Conservation (phyloP, 2,888 invertebrate genomes). For the Liposcelis brunnea region DNA sequence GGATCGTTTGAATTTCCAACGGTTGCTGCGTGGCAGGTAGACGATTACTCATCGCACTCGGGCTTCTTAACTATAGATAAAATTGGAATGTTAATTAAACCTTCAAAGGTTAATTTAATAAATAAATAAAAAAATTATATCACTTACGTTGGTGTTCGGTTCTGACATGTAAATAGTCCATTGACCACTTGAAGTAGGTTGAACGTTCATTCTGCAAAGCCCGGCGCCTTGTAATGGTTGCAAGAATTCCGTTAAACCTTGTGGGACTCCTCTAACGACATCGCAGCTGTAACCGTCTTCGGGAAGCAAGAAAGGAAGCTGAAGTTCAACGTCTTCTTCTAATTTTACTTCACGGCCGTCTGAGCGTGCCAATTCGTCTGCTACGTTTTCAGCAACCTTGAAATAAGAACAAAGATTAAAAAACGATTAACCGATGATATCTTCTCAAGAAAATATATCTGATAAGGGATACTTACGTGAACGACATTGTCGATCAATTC, state of each 20-base stretch:
- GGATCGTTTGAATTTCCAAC: slow-evolving; percentile 67
- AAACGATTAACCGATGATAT: neutral
- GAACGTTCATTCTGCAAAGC: slow-evolving; percentile 75
- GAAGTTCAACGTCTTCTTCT: slow-evolving; percentile 74
- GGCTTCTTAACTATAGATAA: slow-evolving; percentile 35
- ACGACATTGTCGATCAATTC: slow-evolving; percentile 43
- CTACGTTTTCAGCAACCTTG: slow-evolving; percentile 68
- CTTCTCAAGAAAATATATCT: slow-evolving; percentile 8
- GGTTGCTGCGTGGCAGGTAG: slow-evolving; percentile 30
- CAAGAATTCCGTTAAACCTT: slow-evolving; percentile 69
- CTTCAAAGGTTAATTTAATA: slow-evolving; percentile 9
- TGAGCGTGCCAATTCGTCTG: slow-evolving; percentile 78
- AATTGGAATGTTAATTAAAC: slow-evolving; percentile 9
- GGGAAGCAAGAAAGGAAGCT: slow-evolving; percentile 81
- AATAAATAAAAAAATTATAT: slow-evolving; percentile 7
- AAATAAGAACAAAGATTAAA: slow-evolving; percentile 16
- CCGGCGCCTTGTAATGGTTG: slow-evolving; percentile 69
- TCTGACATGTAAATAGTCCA: slow-evolving; percentile 88
- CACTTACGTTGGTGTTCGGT: slow-evolving; percentile 35
- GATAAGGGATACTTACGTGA: slow-evolving; percentile 25
- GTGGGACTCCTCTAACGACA: slow-evolving; percentile 85
- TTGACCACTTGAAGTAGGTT: slow-evolving; percentile 76
- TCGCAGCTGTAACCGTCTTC: slow-evolving; percentile 98
- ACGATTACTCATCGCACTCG: slow-evolving; percentile 44
- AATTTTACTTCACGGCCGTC: slow-evolving; percentile 75